These are phyloP conservation scores for Carduelis carduelis DNA, from an alignment of 2,797 vertebrate genomes.

Conservation along the genomic window DNA sequence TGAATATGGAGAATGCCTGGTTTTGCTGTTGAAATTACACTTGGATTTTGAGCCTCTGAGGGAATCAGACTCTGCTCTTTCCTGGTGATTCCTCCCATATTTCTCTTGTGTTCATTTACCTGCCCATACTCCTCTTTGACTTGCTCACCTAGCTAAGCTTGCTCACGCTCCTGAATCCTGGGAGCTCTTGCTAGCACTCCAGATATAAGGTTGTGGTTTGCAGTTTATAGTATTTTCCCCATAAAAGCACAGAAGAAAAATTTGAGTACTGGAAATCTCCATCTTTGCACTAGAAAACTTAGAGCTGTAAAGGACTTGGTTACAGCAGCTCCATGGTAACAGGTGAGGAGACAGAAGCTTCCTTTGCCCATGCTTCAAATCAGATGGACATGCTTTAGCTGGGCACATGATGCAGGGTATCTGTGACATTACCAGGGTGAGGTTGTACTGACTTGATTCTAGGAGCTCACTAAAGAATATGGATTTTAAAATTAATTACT, in stretches of 20 bases:
- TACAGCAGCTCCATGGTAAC: not conserved
- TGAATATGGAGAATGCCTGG: not conserved
- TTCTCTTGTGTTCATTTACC: not conserved
- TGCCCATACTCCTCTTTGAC: not conserved
- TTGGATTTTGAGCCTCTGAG: not conserved
- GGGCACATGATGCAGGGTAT: not conserved
- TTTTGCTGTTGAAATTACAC: not conserved
- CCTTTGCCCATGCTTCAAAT: not conserved
- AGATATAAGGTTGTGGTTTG: not conserved
- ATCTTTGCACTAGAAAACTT: not conserved
- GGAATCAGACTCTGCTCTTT: not conserved
- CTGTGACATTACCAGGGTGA: not conserved
- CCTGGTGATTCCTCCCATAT: not conserved
- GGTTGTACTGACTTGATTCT: not conserved
- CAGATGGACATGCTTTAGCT: not conserved
- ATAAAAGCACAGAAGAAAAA: not conserved
- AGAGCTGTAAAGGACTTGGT: not conserved
- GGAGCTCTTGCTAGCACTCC: not conserved
- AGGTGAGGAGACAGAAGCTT: not conserved
- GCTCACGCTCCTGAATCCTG: not conserved
- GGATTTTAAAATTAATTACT: not conserved
- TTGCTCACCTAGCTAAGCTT: not conserved
- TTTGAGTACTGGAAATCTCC: not conserved
- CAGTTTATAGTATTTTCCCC: not conserved
- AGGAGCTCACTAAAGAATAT: not conserved